phyloP scores from a whole-genome alignment of 2,888 invertebrate genomes.

The Latrodectus elegans region DNA sequence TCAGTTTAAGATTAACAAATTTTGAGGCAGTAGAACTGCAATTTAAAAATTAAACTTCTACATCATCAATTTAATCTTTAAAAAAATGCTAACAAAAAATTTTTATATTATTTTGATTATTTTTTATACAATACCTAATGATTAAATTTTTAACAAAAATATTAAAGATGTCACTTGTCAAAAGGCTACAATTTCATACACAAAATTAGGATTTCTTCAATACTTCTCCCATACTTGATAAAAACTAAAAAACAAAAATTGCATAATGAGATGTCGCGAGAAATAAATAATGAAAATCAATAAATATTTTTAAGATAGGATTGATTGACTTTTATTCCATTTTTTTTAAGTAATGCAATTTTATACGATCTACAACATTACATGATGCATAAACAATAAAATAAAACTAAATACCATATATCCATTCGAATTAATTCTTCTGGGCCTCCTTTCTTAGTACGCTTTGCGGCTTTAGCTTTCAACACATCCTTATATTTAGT shows the following conservation, averaged over 20 bases:
- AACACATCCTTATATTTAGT: constrained; percentile 93
- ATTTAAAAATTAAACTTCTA: no score
- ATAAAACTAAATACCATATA: constrained; percentile 84
- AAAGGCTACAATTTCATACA: no score
- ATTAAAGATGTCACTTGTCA: background rate
- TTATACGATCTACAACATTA: background rate
- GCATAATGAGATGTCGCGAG: background rate
- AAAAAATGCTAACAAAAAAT: no score
- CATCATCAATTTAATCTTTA: no score
- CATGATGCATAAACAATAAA: background rate
- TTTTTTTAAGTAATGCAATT: no score
- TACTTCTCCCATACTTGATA: background rate
- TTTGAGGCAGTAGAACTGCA: no score
- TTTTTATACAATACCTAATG: background rate
- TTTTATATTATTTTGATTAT: no score
- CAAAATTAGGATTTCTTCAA: no score
- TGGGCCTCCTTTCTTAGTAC: constrained; percentile 86
- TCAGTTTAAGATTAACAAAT: no score
- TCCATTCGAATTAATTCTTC: constrained; percentile 95
- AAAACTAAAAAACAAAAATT: background rate
- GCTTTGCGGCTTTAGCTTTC: constrained; percentile 90
- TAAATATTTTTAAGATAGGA: background rate
- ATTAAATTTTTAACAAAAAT: background rate
- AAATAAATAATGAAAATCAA: background rate
- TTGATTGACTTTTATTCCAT: no score